Base-by-base conservation (phyloP, 2,113 vertebrate species). In the Thamnaconus septentrionalis region DNA sequence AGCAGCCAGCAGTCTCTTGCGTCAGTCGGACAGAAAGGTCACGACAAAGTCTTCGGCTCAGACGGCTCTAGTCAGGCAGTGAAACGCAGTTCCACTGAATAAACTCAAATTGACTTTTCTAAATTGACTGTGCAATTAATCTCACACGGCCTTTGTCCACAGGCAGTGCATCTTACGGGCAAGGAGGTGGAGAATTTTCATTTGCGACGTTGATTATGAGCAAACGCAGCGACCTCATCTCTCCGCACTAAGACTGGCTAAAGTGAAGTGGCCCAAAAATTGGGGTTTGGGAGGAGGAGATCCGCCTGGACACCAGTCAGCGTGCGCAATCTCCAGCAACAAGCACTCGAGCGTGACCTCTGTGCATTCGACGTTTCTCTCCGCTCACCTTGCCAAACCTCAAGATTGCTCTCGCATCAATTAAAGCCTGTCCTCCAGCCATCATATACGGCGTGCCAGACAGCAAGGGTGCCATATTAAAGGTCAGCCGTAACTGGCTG, bases 371-470 rank as follows among this genome's bases (percentile, higher is more conserved):
- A 60, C 69, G 64, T 82, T 71, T 72, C 60, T 75, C 69, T 52
- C 8, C 52, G 5, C 59, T 64, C 63, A 70, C 71, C 43, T 71
- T 50, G 39, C 42, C 65, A 53, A 64, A 56, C 73, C 48, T 84
- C 68, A 62, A 59, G 52, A 64, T 81, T 70, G 53, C 57, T 80
- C 58, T 67, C 72, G 60, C 53, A 60, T 88, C 88, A 89, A 84
- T 90, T 90, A 88, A 82, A 87, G 71, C 44, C 63, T 51, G 41
- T 67, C 85, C 71, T 73, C 69, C 55, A 75, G 82, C 85, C 64
- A 71, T 74, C 69, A 76, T 66, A 72, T 76, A 71, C 77, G 67
- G 66, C 51, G 41, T 49, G 73, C 66, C 80, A 69, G 74, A 64
- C 53, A 66, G 71, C 84, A 64, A 61, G 72, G 67, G 69, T 80